Percentiles rank a stretch among this genome's conserved stretches.
These are phyloP conservation scores for Peromyscus nudipes DNA, from an alignment of 2,797 vertebrate species.

Conservation along the genomic window DNA sequence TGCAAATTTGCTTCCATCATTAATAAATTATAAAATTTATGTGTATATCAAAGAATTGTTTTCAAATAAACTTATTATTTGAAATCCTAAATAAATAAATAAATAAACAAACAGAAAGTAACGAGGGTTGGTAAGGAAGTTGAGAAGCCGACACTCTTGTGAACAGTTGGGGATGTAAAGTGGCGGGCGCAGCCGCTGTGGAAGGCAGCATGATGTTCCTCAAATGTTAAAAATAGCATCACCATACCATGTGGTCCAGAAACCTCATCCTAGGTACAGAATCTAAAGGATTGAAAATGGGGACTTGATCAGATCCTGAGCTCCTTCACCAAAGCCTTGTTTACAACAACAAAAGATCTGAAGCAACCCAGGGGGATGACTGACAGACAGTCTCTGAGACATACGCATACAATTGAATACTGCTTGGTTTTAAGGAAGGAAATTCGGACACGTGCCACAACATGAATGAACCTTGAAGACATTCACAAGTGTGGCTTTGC, in stretches of 20 bases:
- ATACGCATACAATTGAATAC: background rate
- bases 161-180: background rate
- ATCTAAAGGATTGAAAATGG: background rate
- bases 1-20: background rate
- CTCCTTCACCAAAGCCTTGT: background rate
- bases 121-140: background rate
- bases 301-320: background rate
- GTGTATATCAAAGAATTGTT: background rate
- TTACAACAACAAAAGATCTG: background rate
- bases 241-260: background rate
- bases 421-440: slow-evolving; percentile 5
- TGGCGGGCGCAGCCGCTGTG: background rate
- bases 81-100: too few relatives aligned
- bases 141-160: background rate
- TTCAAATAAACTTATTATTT: background rate
- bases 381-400: background rate
- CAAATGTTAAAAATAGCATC: slow-evolving; percentile 17
- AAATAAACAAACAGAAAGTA: background rate
- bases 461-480: background rate
- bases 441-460: background rate
- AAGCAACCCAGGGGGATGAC: background rate
- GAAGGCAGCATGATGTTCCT: background rate
- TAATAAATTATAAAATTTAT: background rate
- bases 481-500: background rate
- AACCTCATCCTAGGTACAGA: background rate